Base-by-base conservation (phyloP, 2,888 invertebrate species). In the Drosophila flavopinicola region DNA sequence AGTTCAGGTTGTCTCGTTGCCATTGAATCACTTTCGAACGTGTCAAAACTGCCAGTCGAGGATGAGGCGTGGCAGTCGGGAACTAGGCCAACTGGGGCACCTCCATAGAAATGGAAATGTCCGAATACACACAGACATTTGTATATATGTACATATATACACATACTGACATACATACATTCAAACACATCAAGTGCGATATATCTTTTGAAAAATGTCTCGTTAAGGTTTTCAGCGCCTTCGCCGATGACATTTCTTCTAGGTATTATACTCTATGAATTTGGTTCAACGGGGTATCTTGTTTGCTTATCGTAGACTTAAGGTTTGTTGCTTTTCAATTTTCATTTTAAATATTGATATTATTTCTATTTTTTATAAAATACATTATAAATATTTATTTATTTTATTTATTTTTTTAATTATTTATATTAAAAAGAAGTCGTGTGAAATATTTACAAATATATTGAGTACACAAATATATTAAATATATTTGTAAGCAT, bases 11-110 rank as follows among this genome's bases (percentile, higher is more conserved):
- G 42, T 64, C 9, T 6, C 13, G 56, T 60, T 32, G 48, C 61
- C 56, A 69, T 73, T 69, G 75, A 75, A 66, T 66, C 66, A 77
- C 75, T 66, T 69, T 69, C 64, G 65, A 68, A 75, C 73, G 75
- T 75, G 75, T 57, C 49, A 44, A 63, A 82, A 66, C 57, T 59
- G 57, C 41, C 51, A 11, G 61, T 29, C 33, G 39, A 33, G 56
- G 13, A 37, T 45, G 61, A 44, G 64, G 52, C 52, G 51, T 58
- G 58, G 56, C 42, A 29, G 7, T 29, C 20, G 4, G 27, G 41
- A 75, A 72, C 67, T 76, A 65, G 75, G 75, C 72, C 75, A 75
- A 56, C 67, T 53, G 53, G 57, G 54, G 9, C 47, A 27, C 29
- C 70, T n/a, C n/a, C n/a, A n/a, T n/a, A n/a, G n/a, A 70, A 68